Evolutionary conservation across 2,888 invertebrate genomes (phyloP).

Genomic region (Pyrocoelia pectoralis): DNA sequence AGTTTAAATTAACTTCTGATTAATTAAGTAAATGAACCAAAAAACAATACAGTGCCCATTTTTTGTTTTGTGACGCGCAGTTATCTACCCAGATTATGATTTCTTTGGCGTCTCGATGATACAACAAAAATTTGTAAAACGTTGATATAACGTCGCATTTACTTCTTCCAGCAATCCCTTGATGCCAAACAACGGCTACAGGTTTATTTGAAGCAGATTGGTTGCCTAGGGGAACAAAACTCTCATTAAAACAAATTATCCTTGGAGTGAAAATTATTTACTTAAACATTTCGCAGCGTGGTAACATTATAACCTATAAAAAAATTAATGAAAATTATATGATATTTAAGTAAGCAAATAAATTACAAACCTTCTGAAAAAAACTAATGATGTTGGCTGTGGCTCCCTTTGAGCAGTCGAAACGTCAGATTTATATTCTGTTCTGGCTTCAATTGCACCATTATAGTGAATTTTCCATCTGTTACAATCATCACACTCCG

Average conservation of each 20-base stretch:
- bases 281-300: slow-evolving; percentile 34
- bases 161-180: slow-evolving; percentile 20
- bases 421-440: slow-evolving; percentile 25
- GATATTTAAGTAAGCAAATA: background rate
- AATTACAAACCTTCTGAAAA: slow-evolving; percentile 26
- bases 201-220: slow-evolving; percentile 8
- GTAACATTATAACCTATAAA: slow-evolving; percentile 35
- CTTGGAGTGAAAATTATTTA: slow-evolving; percentile 39
- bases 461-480: slow-evolving; percentile 27
- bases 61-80: slow-evolving; percentile 41
- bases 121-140: slow-evolving; percentile 20
- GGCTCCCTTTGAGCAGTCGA: background rate
- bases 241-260: slow-evolving; percentile 27
- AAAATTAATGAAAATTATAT: background rate
- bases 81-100: slow-evolving; percentile 38
- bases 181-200: slow-evolving; percentile 27
- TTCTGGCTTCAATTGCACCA: slow-evolving; percentile 17
- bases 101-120: background rate
- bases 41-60: slow-evolving; percentile 39
- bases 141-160: slow-evolving; percentile 15
- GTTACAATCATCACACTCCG: slow-evolving; percentile 26
- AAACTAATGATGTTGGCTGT: background rate
- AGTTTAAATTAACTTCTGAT: slow-evolving; percentile 26
- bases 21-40: slow-evolving; percentile 38
- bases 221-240: slow-evolving; percentile 24